Conservation (phyloP, 1,140 invertebrate genomes). For the Musca vetustissima region DNA sequence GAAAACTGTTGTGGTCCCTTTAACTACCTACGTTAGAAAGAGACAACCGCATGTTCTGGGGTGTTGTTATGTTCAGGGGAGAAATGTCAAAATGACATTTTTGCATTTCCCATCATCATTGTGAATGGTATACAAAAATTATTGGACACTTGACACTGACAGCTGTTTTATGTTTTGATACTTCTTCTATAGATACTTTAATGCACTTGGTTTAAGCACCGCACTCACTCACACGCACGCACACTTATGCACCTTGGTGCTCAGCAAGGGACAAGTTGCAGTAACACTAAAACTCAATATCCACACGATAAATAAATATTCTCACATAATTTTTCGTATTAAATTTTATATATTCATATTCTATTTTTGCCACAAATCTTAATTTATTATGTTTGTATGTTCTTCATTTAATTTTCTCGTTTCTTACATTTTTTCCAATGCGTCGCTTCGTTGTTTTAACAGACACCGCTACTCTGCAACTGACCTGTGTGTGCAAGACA, state of each 20-base stretch:
- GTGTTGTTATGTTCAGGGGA: neutral
- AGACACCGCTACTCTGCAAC: constrained; percentile 6
- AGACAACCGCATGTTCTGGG: neutral
- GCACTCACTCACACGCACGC: no score
- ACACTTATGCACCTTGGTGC: no score
- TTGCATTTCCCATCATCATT: constrained; percentile 1
- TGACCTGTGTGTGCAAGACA: neutral
- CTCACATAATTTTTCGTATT: neutral
- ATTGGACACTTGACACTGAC: neutral
- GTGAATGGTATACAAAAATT: constrained; percentile 2
- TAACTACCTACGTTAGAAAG: neutral
- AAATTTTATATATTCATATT: no score
- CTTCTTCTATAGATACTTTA: no score
- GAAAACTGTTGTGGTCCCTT: neutral
- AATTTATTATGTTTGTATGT: neutral
- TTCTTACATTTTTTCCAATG: neutral
- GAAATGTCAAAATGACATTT: constrained; percentile 18
- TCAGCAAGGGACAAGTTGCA: no score
- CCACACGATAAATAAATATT: neutral
- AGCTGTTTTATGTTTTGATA: constrained; percentile 23
- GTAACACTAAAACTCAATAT: no score
- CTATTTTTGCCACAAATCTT: no score
- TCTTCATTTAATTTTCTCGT: neutral
- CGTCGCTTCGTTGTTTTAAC: neutral
- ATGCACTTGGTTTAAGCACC: no score